Conservation (phyloP, 1,140 invertebrate species). For the Drosophila equinoxialis region DNA sequence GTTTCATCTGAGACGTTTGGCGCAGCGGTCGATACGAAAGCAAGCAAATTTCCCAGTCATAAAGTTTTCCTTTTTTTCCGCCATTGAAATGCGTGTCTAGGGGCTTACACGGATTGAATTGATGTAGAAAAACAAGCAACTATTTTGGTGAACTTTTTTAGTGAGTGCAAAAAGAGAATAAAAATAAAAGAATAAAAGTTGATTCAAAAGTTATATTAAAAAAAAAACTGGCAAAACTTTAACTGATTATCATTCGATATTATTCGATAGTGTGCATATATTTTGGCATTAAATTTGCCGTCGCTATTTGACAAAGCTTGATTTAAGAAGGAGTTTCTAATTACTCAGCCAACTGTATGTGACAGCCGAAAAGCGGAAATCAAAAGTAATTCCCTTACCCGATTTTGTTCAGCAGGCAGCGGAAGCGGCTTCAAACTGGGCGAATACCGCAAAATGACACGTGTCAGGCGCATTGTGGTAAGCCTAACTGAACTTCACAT, state of each 20-base stretch:
- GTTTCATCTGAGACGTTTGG: constrained; percentile 82
- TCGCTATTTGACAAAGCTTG: constrained; percentile 4
- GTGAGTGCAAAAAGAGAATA: background rate
- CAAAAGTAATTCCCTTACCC: constrained; percentile 13
- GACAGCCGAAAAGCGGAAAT: constrained; percentile 5
- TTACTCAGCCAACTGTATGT: constrained; percentile 7
- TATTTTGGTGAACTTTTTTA: constrained; percentile 9
- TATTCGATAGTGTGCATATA: constrained; percentile 6
- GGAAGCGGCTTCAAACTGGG: constrained; percentile 62
- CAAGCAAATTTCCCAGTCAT: constrained; percentile 20
- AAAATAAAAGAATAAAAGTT: background rate
- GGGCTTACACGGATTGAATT: constrained; percentile 1
- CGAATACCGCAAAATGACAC: constrained; percentile 78
- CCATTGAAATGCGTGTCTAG: constrained; percentile 48
- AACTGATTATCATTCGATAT: constrained; percentile 10
- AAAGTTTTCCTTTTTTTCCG: constrained; percentile 8
- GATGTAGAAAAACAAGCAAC: constrained; percentile 21
- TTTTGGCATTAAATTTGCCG: constrained; percentile 7
- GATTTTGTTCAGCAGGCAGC: background rate
- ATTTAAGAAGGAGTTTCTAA: background rate
- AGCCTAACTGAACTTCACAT: constrained; percentile 48
- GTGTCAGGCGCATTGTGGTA: constrained; percentile 79
- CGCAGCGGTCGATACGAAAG: constrained; percentile 73
- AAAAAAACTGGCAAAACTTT: background rate
- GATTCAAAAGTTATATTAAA: background rate